Evolutionary conservation across 2,797 vertebrate genomes (phyloP).

Genomic region (Pristis pectinata): DNA sequence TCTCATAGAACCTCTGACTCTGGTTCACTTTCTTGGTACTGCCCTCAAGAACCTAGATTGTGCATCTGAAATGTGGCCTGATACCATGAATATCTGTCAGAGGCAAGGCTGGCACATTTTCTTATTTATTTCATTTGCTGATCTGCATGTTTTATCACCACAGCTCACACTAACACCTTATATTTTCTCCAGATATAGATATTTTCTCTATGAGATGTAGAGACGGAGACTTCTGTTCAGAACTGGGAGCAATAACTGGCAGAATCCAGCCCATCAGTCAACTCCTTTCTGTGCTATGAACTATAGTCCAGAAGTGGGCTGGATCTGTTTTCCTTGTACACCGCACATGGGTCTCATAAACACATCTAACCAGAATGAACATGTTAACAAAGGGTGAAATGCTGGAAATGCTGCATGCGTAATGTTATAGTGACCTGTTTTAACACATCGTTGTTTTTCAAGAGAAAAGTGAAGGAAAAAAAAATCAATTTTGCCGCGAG

Average conservation of each 20-base stretch:
- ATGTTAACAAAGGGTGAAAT: background rate
- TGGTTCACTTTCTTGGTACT: too few species aligned
- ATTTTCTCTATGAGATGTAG: too few species aligned
- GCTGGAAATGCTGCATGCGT: background rate
- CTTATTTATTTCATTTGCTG: background rate
- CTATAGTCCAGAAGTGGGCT: background rate
- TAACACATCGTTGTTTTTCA: background rate
- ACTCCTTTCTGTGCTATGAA: background rate
- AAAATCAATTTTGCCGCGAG: background rate
- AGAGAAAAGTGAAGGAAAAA: background rate
- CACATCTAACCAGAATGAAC: background rate
- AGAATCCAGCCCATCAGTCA: too few species aligned
- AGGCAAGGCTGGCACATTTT: background rate
- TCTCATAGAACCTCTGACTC: too few species aligned
- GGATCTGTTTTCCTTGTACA: background rate
- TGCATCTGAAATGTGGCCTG: background rate
- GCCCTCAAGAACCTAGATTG: background rate
- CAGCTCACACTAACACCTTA: too few species aligned
- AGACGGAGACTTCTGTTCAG: too few species aligned
- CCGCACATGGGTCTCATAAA: background rate
- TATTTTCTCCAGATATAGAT: too few species aligned
- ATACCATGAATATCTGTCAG: background rate
- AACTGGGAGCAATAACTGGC: too few species aligned
- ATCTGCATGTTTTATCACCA: too few species aligned
- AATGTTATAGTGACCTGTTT: background rate